Evolutionary conservation across 1,140 invertebrate genomes (phyloP).

Genomic region (Drosophila bocqueti): DNA sequence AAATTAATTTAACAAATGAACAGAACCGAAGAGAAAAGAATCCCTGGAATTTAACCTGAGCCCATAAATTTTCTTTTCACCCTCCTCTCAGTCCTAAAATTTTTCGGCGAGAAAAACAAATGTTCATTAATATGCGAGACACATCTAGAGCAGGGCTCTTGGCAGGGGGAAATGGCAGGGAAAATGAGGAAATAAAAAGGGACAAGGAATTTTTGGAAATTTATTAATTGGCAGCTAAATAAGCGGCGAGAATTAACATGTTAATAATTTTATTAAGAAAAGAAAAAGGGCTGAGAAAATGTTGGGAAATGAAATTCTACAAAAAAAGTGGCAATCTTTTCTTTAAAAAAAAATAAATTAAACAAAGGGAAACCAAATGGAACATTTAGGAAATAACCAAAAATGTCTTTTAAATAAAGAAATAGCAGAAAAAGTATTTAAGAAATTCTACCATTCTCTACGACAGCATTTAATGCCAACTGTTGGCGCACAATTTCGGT

Average conservation of each 20-base stretch:
- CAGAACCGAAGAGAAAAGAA: conserved; percentile 54
- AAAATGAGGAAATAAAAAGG: conserved; percentile 16
- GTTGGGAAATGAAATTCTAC: conserved; percentile 7
- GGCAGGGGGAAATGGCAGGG: conserved; percentile 27
- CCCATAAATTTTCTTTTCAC: conserved; percentile 65
- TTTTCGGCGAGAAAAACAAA: conserved; percentile 58
- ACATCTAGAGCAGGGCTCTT: conserved; percentile 35
- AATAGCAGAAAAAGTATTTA: conserved; percentile 26
- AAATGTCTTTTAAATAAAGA: conserved; percentile 42
- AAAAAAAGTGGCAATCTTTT: conserved; percentile 28
- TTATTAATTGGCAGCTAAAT: conserved; percentile 83
- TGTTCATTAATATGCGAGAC: conserved; percentile 82
- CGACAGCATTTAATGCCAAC: conserved; percentile 62
- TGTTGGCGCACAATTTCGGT: conserved; percentile 74
- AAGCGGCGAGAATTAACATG: conserved; percentile 75
- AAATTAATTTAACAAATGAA: conserved; percentile 81
- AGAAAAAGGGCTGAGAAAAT: conserved; percentile 1
- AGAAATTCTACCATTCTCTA: background rate
- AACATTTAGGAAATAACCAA: conserved; percentile 14
- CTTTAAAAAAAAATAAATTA: background rate
- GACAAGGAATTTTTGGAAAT: conserved; percentile 63
- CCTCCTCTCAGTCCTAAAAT: background rate
- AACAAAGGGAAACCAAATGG: background rate
- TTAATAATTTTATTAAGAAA: conserved; percentile 78
- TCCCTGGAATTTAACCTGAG: conserved; percentile 77